Evolutionary conservation across 2,888 invertebrate genomes (phyloP), one percentile per base, ranked within the genome.

Genomic region (Cephus sareptanus): DNA sequence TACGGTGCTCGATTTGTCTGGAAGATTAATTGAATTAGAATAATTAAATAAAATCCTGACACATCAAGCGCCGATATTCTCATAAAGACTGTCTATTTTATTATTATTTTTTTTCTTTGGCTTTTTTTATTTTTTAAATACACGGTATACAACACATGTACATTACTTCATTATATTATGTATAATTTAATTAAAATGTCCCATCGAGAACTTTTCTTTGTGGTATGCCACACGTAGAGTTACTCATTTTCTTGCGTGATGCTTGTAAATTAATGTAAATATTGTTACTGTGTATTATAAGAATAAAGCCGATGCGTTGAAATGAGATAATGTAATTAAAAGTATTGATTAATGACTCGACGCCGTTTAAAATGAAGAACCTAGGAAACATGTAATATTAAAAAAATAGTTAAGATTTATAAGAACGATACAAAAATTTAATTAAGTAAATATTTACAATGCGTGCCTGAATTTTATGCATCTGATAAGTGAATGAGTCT

Each of bases 191-290:
- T 56, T 56, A 56, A 56, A 56, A 6, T 23, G 23, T 56, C 56
- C 9, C 6, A 56, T 56, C 23, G 56, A 23, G 56, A 56, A 56
- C 56, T 56, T 9, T 56, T 9, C 6, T 56, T 56, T 23, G 56
- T 56, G 56, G 23, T 56, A 23, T 56, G 9, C 23, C 23, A 23
- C 56, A 23, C 9, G 23, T 23, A 23, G 23, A 23, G 23, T 56
- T 23, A 56, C 23, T 56, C 6, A 15, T 23, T 56, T 56, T 56
- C 56, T 9, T 56, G 80, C 79, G 68, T 79, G 80, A 77, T 30
- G 77, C 74, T 77, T 87, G 84, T 87, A 87, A 81, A 88, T 85
- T 71, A 71, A 71, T 34, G 31, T 71, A 71, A 71, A 33, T 71
- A 34, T 71, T 71, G 31, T 71, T 71, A 71, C 71, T 71, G 71